These are phyloP conservation scores for Buceros bicornis DNA, from an alignment of 2,797 vertebrate species.

Conservation along the genomic window DNA sequence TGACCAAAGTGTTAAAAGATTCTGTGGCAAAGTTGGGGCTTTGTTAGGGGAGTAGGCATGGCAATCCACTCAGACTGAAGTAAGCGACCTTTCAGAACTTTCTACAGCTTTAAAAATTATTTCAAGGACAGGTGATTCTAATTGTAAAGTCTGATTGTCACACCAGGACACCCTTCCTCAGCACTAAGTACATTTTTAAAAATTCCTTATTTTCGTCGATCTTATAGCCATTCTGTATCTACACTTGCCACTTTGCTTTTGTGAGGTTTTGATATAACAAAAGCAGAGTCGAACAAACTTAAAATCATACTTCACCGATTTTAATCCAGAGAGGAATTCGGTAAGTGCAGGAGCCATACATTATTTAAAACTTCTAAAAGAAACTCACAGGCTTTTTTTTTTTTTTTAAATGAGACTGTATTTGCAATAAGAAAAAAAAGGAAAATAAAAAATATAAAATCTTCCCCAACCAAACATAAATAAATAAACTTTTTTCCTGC, in stretches of 20 bases:
- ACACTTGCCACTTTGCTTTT: not conserved
- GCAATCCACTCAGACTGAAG: not conserved
- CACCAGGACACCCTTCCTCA: not conserved
- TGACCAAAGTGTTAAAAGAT: not conserved
- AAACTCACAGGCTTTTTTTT: not conserved
- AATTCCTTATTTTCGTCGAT: not conserved
- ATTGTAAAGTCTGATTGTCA: not conserved
- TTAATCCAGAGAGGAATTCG: not conserved
- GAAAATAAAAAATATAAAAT: not conserved
- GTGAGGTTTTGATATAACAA: not conserved
- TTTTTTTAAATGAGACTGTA: not conserved
- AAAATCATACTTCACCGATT: not conserved
- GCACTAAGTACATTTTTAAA: not conserved
- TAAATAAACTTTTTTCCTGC: constrained; percentile 52
- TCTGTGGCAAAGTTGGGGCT: not conserved
- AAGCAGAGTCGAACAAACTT: not conserved
- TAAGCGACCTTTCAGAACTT: not conserved
- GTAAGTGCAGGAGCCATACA: not conserved
- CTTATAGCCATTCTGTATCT: not conserved
- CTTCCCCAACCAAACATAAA: not conserved
- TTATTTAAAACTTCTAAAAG: not conserved
- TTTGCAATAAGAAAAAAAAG: not conserved
- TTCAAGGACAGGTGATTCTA: not conserved
- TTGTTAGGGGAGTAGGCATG: not conserved
- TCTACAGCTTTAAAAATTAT: not conserved